phyloP scores from a whole-genome alignment of 2,797 vertebrate genomes.

The Tympanoctomys barrerae region DNA sequence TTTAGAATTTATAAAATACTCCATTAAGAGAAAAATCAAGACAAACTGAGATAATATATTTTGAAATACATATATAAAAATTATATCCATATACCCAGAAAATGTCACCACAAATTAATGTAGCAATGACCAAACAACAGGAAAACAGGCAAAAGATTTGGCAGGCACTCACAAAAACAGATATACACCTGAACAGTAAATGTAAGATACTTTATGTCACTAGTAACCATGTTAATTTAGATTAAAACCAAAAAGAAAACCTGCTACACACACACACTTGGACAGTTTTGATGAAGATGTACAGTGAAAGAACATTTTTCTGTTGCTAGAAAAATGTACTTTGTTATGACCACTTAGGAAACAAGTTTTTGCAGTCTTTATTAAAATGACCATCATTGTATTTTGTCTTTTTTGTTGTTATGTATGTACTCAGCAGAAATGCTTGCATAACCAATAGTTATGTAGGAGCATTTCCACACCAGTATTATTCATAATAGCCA shows the following conservation, averaged over 20 bases:
- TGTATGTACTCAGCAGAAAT: not conserved
- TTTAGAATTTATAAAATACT: not conserved
- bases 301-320: not conserved
- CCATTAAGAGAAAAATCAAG: not conserved
- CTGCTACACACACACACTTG: not conserved
- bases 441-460: not conserved
- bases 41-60: not conserved
- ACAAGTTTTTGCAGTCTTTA: not conserved
- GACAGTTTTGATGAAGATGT: not conserved
- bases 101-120: not conserved
- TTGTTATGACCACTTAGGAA: not conserved
- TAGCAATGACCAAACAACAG: not conserved
- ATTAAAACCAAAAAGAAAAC: conserved; percentile 28
- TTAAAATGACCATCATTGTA: conserved; percentile 21
- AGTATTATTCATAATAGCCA: not conserved
- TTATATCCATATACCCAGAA: not conserved
- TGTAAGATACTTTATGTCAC: not conserved
- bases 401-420: not conserved
- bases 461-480: not conserved
- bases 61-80: not conserved
- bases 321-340: not conserved
- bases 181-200: not conserved
- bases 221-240: not conserved
- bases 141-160: not conserved
- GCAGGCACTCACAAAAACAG: not conserved